Percentiles rank a stretch among this genome's conserved stretches.
Conservation (phyloP, 2,113 vertebrate species). For the Pelusios castaneus region DNA sequence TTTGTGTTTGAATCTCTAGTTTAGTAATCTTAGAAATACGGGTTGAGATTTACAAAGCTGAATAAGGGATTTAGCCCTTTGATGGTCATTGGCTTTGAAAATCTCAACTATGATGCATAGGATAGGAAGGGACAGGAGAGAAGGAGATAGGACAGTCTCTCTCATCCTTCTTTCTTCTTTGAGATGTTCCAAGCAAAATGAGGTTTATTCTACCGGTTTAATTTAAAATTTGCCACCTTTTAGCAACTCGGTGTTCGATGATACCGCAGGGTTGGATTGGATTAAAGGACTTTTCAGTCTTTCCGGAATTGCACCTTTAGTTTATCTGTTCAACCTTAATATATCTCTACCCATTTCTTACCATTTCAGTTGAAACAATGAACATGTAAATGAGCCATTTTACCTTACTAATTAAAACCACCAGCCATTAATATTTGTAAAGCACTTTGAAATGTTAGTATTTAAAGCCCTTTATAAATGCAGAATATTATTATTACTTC, state of each 20-base stretch:
- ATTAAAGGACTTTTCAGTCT: slow-evolving; percentile 16
- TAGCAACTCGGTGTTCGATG: background rate
- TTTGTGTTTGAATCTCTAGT: background rate
- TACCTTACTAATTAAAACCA: background rate
- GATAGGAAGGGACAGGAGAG: background rate
- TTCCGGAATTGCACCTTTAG: background rate
- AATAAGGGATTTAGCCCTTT: background rate
- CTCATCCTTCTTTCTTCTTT: background rate
- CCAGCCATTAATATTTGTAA: background rate
- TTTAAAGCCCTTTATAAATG: slow-evolving; percentile 16
- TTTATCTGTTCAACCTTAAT: background rate
- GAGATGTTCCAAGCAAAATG: background rate
- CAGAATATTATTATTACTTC: slow-evolving; percentile 14
- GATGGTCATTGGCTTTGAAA: background rate
- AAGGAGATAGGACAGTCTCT: background rate
- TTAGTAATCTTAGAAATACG: background rate
- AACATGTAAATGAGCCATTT: slow-evolving; percentile 4
- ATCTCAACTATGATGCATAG: background rate
- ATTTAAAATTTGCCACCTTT: background rate
- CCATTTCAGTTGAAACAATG: background rate
- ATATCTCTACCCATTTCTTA: background rate
- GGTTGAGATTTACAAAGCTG: background rate
- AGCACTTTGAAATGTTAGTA: background rate
- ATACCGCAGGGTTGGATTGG: background rate
- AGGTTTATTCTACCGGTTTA: background rate